Evolutionary conservation across 2,888 invertebrate species (phyloP).

Genomic region (Pyrrhia umbra): DNA sequence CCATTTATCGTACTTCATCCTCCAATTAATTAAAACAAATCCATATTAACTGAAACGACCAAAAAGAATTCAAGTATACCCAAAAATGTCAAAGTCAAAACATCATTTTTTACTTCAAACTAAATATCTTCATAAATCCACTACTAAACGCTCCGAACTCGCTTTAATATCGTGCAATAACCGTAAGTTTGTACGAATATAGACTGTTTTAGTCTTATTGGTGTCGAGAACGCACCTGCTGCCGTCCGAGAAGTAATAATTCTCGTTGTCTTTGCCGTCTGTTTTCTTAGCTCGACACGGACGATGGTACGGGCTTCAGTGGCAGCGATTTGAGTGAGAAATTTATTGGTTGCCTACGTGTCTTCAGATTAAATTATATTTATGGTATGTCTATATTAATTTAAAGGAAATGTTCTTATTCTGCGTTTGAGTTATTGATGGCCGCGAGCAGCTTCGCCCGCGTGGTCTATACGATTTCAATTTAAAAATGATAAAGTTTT

Average conservation of each 20-base stretch:
- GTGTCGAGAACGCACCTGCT: conserved; percentile 80
- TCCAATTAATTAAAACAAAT: not conserved
- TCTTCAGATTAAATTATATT: conserved; percentile 46
- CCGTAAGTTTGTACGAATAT: conserved; percentile 72
- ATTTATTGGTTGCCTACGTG: conserved; percentile 52
- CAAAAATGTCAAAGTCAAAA: conserved; percentile 44
- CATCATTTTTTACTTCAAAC: conserved; percentile 55
- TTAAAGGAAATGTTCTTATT: conserved; percentile 38
- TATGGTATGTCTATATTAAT: conserved; percentile 25
- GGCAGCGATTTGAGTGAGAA: conserved; percentile 51
- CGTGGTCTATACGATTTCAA: too few species aligned
- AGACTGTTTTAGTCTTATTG: conserved; percentile 72
- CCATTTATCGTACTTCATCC: not conserved
- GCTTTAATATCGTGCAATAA: conserved; percentile 70
- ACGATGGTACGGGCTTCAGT: conserved; percentile 50
- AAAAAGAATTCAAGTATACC: not conserved
- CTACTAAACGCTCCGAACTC: conserved; percentile 60
- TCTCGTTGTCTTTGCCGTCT: conserved; percentile 70
- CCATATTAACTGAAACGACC: conserved; percentile 2
- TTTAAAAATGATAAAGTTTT: too few species aligned
- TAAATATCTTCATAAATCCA: conserved; percentile 55
- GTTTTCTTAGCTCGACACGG: conserved; percentile 53
- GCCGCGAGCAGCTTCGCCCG: too few species aligned
- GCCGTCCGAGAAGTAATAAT: conserved; percentile 76
- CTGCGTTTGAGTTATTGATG: conserved; percentile 12